Evolutionary conservation across 2,888 invertebrate species (phyloP).

Genomic region (Holacanthella duospinosa): DNA sequence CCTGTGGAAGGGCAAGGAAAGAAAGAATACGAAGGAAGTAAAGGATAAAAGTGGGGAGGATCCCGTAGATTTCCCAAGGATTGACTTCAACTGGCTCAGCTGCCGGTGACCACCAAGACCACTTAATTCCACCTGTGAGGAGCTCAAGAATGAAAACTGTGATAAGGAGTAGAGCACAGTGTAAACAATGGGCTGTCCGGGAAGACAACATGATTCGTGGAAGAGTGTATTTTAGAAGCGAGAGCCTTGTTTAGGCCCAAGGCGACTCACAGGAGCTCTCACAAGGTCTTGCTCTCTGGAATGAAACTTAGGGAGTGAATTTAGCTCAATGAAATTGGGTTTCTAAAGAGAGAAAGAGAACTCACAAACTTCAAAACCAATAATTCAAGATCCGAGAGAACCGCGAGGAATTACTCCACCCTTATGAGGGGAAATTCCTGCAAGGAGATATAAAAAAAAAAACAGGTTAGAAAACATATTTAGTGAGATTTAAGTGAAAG

Average conservation of each 20-base stretch:
- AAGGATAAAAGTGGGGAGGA: conserved; percentile 58
- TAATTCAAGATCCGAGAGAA: no score
- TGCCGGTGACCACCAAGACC: conserved; percentile 43
- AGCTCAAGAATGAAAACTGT: conserved; percentile 66
- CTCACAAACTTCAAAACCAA: no score
- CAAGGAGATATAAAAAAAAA: no score
- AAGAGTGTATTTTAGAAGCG: no score
- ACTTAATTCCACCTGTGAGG: conserved; percentile 48
- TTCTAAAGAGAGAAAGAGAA: no score
- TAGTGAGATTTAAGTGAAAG: no score
- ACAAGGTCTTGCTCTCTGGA: neutral
- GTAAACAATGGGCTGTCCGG: conserved; percentile 65
- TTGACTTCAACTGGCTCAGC: conserved; percentile 54
- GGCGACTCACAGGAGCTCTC: no score
- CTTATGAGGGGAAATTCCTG: no score
- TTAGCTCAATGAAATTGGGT: neutral
- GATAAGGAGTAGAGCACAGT: conserved; percentile 61
- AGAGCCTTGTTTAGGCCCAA: no score
- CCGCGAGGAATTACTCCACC: no score
- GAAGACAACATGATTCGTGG: conserved; percentile 42
- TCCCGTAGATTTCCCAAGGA: conserved; percentile 73
- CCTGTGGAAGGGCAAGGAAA: conserved; percentile 65
- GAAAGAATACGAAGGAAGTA: conserved; percentile 70
- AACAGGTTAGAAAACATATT: no score
- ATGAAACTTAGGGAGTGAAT: neutral